phyloP scores from a whole-genome alignment of 23 tunicate species.

The Ciona savignyi region DNA sequence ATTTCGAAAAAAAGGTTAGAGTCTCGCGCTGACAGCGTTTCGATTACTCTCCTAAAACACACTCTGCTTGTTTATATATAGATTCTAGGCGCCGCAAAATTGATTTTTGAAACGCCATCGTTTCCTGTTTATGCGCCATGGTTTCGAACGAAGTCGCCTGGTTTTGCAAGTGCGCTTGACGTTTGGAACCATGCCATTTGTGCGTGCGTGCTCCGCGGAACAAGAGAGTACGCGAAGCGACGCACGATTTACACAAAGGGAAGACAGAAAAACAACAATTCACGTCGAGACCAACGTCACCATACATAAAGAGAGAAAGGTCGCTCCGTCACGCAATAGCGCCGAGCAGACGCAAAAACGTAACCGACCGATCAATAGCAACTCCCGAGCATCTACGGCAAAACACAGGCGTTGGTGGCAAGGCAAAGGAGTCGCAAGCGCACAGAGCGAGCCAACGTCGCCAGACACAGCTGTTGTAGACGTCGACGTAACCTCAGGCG shows the following conservation, averaged over 20 bases:
- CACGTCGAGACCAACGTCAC: constrained; percentile 1
- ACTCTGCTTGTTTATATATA: background rate
- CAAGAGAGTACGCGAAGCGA: background rate
- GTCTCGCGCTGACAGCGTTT: background rate
- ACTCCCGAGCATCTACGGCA: background rate
- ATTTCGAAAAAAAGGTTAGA: background rate
- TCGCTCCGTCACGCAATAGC: background rate
- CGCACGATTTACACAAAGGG: background rate
- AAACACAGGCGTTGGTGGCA: background rate
- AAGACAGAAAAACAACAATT: background rate
- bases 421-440: background rate
- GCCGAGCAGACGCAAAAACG: background rate
- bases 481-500: constrained; percentile 10
- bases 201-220: background rate
- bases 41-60: background rate
- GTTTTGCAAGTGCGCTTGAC: background rate
- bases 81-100: background rate
- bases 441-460: constrained; percentile 8
- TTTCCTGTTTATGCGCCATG: background rate
- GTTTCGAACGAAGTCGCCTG: no score
- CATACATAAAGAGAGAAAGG: background rate
- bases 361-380: background rate
- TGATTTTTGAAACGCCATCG: background rate
- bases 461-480: constrained; percentile 36
- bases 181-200: background rate